Base-by-base conservation (phyloP, 2,888 invertebrate species). In the Dicroscelio sp. region DNA sequence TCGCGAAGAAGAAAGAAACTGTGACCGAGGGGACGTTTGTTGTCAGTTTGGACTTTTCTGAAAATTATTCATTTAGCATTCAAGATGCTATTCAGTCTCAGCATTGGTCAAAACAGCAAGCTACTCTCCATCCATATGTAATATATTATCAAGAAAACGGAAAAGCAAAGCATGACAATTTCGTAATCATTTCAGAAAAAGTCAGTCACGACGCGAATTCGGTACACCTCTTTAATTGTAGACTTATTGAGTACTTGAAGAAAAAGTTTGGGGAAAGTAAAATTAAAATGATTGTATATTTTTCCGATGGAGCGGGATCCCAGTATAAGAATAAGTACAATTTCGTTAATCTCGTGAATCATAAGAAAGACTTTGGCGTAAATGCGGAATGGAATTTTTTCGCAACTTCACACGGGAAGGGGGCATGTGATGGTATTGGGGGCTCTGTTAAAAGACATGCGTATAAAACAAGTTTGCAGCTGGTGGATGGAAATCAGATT, bases 381-480 rank as follows among this genome's bases (percentile, higher is more conserved):
- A 25, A 65, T 31, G 84, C 84, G 35, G 79, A 88, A 58, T 88
- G 84, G 88, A 48, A 78, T 48, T 88, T 88, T 33, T 88, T 88
- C 33, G 80, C 88, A 31, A 88, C 88, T 12, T 60, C 76, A 0
- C 82, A 88, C n/a, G 84, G 88, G 14, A 84, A 88, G 73, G 76
- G 83, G 12, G 82, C 88, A 12, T 83, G 83, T 27, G 83, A 88
- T 63, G 88, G 88, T 17, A 5, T 88, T 31, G 82, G 82, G 27
- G 83, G 88, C 14, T 35, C 88, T 3, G 52, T 88, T 48, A 88
- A 88, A 71, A 60, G 60, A 25, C 60, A 60, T 52, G 83, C 87
- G 25, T 65, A 79, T 80, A 52, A 80, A 33, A 38, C 75, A 30
- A 65, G 75, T 30, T 52, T 82, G 23, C 89, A 79, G 55, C 20